Evolutionary conservation across 2,888 invertebrate species (phyloP), one percentile per base, ranked within the genome.

Genomic region (Beris chalybata): DNA sequence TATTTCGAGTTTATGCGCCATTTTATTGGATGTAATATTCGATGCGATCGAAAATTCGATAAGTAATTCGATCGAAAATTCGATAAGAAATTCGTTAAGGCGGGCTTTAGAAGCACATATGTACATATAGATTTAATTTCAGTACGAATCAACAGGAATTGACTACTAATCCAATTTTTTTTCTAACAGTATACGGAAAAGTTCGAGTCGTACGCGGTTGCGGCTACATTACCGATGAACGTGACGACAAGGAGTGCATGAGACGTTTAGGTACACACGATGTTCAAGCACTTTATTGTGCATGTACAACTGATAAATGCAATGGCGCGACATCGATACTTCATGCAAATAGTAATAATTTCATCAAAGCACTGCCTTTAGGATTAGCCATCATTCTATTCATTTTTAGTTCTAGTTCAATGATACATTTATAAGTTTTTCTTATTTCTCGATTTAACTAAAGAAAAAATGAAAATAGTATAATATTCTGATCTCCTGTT

Each of bases 191-290:
- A 70, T 86, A 90, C 76, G 90, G 90, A 5, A 88, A 89, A 77
- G 79, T 83, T 11, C 87, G 93, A 47, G 85, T 92, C n/a, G 88
- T 92, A 4, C 87, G 93, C 47, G 86, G 88, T 67, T 94, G 93
- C 74, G 93, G 93, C 3, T 93, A 90, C 79, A 81, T 93, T 57
- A 83, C 84, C 29, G 90, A 91, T 71, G 83, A 82, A 4, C 82
- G 80, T 63, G 86, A 86, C 73, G 83, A 86, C 73, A 84, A 84
- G 68, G 81, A 83, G 5, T 92, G 93, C 76, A 79, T 87, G 70
- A 84, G 84, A 72, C 86, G 90, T 69, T 84, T 86, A 12, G 92
- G 93, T 44, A 91, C 88, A 13, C 90, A 90, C 70, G 87, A 89
- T 72, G 86, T 93, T 0, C 86, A 87, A 72, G 87, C 90, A 61